phyloP scores from a whole-genome alignment of 2,113 vertebrate species.

The Pygoscelis adeliae region DNA sequence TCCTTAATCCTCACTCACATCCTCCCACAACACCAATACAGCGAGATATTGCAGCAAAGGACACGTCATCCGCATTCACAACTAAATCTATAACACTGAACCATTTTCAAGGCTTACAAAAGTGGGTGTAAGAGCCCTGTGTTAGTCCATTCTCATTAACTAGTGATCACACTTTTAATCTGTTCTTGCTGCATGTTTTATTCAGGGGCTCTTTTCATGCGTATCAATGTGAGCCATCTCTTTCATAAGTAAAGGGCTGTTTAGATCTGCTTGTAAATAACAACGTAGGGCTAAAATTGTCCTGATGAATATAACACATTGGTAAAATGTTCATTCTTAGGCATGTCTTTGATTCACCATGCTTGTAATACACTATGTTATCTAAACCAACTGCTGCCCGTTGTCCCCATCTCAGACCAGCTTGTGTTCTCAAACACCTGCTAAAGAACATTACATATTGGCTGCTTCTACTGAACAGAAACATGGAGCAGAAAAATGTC shows the following conservation, averaged over 20 bases:
- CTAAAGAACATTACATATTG: neutral
- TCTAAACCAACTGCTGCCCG: neutral
- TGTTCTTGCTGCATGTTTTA: neutral
- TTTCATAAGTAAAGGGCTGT: conserved; percentile 15
- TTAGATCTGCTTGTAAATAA: conserved; percentile 26
- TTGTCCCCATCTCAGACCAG: neutral
- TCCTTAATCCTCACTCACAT: conserved; percentile 2
- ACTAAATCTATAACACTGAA: conserved; percentile 26
- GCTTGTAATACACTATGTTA: neutral
- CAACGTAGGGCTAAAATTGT: neutral
- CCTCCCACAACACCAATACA: neutral
- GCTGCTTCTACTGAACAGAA: neutral
- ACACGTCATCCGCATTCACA: neutral
- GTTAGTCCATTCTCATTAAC: conserved; percentile 3
- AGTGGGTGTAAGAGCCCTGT: neutral
- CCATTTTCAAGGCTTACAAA: conserved; percentile 32
- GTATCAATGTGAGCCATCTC: neutral
- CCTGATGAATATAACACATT: neutral
- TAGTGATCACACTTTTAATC: conserved; percentile 11
- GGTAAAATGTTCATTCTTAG: neutral
- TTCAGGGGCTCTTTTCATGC: conserved; percentile 1
- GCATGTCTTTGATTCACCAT: neutral
- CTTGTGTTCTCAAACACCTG: neutral
- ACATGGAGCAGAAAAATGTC: neutral
- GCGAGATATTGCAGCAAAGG: neutral